These are phyloP conservation scores for Melinaea menophilus DNA, from an alignment of 2,888 invertebrate species.

Conservation along the genomic window DNA sequence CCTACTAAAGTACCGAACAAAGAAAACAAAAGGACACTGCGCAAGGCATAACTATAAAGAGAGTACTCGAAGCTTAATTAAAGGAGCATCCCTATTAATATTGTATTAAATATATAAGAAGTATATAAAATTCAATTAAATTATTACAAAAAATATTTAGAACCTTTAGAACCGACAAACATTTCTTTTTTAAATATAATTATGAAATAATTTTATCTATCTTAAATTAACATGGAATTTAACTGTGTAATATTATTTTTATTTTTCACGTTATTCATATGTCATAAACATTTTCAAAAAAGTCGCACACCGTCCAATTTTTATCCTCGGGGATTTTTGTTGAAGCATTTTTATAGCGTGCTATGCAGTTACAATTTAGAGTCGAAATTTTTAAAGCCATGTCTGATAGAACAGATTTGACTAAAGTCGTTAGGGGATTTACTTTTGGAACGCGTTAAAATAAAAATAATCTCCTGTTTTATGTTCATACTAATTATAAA, in stretches of 20 bases:
- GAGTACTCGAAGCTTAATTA: conserved; percentile 63
- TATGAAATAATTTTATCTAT: no score
- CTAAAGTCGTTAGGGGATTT: conserved; percentile 33
- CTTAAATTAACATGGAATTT: conserved; percentile 6
- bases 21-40: conserved; percentile 33
- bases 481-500: background rate
- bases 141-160: no score
- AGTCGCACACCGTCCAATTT: conserved; percentile 26
- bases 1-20: conserved; percentile 1
- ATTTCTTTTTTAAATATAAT: no score
- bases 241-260: conserved; percentile 20
- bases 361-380: conserved; percentile 34
- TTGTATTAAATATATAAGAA: conserved; percentile 56
- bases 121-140: conserved; percentile 18
- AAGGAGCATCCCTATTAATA: conserved; percentile 63
- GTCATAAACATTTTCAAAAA: conserved; percentile 34
- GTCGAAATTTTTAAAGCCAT: conserved; percentile 34
- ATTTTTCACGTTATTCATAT: conserved; percentile 24
- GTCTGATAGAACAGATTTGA: conserved; percentile 34
- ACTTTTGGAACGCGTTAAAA: conserved; percentile 25
- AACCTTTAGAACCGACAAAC: no score
- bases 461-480: conserved; percentile 6
- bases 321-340: conserved; percentile 25
- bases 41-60: conserved; percentile 49
- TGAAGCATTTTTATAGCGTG: conserved; percentile 30